A percentile compares a stretch with the other conserved stretches of the same genome.
phyloP scores from a whole-genome alignment of 2,113 vertebrate genomes.

The Boulengeromyrus knoepffleri region DNA sequence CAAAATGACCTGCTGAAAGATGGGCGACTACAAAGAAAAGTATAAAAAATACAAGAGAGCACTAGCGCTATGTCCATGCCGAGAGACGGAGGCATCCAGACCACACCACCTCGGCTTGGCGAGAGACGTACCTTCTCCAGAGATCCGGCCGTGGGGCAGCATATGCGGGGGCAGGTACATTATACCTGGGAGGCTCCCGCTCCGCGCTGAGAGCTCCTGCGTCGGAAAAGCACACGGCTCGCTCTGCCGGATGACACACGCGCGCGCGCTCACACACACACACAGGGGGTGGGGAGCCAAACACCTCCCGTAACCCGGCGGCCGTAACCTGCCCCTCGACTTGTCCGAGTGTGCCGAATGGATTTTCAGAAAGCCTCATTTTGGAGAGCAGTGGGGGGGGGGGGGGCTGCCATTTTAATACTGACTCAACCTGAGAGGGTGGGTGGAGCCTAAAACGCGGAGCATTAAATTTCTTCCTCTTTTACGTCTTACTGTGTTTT shows the following conservation, averaged over 20 bases:
- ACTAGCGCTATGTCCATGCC: not conserved
- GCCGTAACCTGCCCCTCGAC: not conserved
- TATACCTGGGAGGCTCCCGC: not conserved
- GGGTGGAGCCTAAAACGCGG: not conserved
- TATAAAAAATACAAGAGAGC: not conserved
- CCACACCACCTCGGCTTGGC: no score
- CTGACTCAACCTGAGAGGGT: not conserved
- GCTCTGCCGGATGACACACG: not conserved
- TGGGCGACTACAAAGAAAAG: not conserved
- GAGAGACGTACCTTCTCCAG: not conserved
- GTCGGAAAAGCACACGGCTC: not conserved
- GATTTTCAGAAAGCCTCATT: not conserved
- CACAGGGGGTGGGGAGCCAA: slow-evolving; percentile 36
- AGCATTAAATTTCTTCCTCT: not conserved
- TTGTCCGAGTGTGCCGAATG: not conserved
- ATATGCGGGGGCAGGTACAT: not conserved
- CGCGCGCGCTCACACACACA: not conserved
- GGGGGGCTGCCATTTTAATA: not conserved
- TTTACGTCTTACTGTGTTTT: not conserved
- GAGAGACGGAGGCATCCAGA: not conserved
- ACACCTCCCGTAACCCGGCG: slow-evolving; percentile 33
- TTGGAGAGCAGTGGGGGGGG: not conserved
- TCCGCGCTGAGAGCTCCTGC: not conserved
- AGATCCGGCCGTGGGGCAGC: not conserved
- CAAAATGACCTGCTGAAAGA: not conserved